phyloP scores from a whole-genome alignment of 2,113 vertebrate species.

The Pterocles orientalis region DNA sequence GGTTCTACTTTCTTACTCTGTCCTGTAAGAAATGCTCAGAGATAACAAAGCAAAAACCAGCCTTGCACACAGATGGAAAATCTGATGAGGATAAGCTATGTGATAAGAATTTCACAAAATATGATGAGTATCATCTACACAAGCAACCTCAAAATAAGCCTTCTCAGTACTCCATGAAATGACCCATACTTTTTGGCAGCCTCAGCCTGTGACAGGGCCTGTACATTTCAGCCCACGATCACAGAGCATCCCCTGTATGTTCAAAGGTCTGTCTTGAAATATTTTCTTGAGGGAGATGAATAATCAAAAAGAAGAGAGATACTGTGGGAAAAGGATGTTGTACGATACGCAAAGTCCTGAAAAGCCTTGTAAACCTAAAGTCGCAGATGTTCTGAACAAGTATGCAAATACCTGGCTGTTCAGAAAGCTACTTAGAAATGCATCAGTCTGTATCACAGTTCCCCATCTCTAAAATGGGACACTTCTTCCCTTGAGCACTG shows the following conservation, averaged over 20 bases:
- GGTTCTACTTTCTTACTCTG: background rate
- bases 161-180: background rate
- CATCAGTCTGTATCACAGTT: slow-evolving; percentile 14
- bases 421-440: slow-evolving; percentile 32
- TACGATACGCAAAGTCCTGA: background rate
- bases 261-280: background rate
- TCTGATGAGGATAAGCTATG: background rate
- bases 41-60: background rate
- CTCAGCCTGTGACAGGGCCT: background rate
- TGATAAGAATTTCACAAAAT: background rate
- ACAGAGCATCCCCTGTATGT: background rate
- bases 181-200: background rate
- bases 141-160: background rate
- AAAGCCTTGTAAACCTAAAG: background rate
- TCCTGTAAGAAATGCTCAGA: background rate
- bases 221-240: background rate
- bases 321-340: background rate
- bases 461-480: slow-evolving; percentile 4
- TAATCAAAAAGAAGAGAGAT: background rate
- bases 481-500: slow-evolving; percentile 5
- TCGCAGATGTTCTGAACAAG: background rate
- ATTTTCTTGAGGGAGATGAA: background rate
- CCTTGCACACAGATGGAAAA: background rate
- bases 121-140: background rate
- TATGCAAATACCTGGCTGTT: slow-evolving; percentile 11